Percentiles rank a stretch among this genome's conserved stretches.
Conservation (phyloP, 2,888 invertebrate genomes). For the Melanchra persicariae region DNA sequence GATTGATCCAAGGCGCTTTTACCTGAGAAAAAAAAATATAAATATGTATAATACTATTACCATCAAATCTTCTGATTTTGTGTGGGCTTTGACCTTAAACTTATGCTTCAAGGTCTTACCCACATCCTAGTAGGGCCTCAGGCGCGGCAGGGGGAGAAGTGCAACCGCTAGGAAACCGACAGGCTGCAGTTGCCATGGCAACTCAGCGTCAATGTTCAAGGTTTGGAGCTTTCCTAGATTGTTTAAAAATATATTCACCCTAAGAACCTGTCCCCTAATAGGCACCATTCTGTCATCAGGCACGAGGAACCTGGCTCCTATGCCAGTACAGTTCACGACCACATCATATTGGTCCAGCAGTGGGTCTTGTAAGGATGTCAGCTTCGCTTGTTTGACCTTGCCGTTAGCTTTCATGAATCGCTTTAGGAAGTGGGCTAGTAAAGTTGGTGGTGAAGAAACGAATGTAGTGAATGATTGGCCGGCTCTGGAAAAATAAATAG, state of each 20-base stretch:
- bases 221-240: too few species aligned
- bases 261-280: constrained; percentile 94
- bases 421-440: constrained; percentile 93
- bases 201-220: too few species aligned
- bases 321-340: constrained; percentile 95
- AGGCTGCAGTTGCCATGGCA: too few species aligned
- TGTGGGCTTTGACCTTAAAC: too few species aligned
- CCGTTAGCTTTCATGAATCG: constrained; percentile 92
- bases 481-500: constrained; percentile 78
- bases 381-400: constrained; percentile 80
- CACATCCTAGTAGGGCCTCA: too few species aligned
- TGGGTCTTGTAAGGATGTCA: constrained; percentile 78
- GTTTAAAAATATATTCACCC: constrained; percentile 80
- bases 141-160: too few species aligned
- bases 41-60: too few species aligned
- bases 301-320: constrained; percentile 92
- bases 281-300: constrained; percentile 92
- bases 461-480: constrained; percentile 93
- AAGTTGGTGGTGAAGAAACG: constrained; percentile 91
- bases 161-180: too few species aligned
- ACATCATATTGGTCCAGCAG: constrained; percentile 91
- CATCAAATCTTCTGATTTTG: too few species aligned
- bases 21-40: constrained; percentile 85
- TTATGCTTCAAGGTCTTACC: too few species aligned
- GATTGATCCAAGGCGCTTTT: constrained; percentile 92